Percentiles rank a stretch among this genome's conserved stretches.
Conservation (phyloP, 2,888 invertebrate species). For the Ypsolopha scabrella region DNA sequence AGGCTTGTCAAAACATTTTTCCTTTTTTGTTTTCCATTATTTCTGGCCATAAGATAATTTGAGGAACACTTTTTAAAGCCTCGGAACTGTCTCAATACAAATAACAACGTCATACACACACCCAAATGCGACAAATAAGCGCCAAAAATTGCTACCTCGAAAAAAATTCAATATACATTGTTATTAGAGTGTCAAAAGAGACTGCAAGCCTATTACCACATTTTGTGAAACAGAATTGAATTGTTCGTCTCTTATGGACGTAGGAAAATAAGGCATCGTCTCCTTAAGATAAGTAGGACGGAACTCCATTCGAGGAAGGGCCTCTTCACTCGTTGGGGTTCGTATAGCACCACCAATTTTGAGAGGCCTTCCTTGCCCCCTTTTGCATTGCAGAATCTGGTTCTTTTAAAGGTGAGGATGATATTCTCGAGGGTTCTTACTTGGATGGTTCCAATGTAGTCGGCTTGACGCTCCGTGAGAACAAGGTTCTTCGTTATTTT, state of each 20-base stretch:
- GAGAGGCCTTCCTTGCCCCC: constrained; percentile 38
- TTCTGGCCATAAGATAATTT: no score
- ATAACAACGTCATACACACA: no score
- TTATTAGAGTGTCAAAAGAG: constrained; percentile 25
- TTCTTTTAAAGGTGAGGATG: constrained; percentile 34
- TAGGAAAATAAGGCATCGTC: constrained; percentile 63
- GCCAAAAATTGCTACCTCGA: background rate
- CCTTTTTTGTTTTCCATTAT: no score
- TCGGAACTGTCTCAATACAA: no score
- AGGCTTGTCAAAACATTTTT: no score
- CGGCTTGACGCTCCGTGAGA: constrained; percentile 61
- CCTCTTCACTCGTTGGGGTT: constrained; percentile 51
- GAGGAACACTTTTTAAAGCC: no score
- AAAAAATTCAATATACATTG: background rate
- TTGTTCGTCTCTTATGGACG: constrained; percentile 39
- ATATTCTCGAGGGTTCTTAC: constrained; percentile 41
- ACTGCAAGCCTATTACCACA: constrained; percentile 38
- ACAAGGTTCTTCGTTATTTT: constrained; percentile 66
- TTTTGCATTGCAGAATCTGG: constrained; percentile 38
- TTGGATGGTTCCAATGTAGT: constrained; percentile 47
- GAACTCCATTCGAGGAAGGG: constrained; percentile 67
- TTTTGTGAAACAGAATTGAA: constrained; percentile 48
- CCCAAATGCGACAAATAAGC: no score
- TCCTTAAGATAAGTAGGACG: constrained; percentile 66
- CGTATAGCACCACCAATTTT: constrained; percentile 46